phyloP scores from a whole-genome alignment of 2,113 vertebrate species.

The Podarcis muralis region DNA sequence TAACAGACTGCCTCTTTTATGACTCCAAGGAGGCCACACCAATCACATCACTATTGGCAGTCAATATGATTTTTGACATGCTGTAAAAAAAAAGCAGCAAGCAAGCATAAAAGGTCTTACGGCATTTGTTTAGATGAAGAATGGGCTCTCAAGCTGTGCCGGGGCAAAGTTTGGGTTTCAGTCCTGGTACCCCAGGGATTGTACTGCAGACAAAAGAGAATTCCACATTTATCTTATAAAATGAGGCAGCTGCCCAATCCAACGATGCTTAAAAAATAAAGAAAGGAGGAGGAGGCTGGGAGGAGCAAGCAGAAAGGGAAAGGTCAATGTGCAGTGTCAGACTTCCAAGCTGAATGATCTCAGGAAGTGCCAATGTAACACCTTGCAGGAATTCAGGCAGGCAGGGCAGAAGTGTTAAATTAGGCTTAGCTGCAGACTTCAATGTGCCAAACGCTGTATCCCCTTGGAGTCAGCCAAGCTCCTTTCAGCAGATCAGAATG shows the following conservation, averaged over 20 bases:
- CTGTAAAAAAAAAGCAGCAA: conserved; percentile 69
- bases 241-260: conserved; percentile 71
- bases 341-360: conserved; percentile 59
- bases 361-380: conserved; percentile 37
- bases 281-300: background rate
- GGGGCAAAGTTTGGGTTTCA: conserved; percentile 80
- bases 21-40: conserved; percentile 79
- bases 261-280: conserved; percentile 64
- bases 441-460: conserved; percentile 22
- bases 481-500: background rate
- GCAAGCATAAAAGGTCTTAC: conserved; percentile 81
- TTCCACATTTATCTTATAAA: conserved; percentile 81
- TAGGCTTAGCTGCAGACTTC: conserved; percentile 11
- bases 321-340: conserved; percentile 65
- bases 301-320: conserved; percentile 30
- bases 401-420: conserved; percentile 40
- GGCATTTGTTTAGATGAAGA: conserved; percentile 85
- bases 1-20: conserved; percentile 87
- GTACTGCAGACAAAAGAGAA: conserved; percentile 83
- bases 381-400: conserved; percentile 52
- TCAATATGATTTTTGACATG: conserved; percentile 84
- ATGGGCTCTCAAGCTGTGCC: conserved; percentile 80
- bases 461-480: background rate
- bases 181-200: conserved; percentile 74
- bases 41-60: conserved; percentile 83